Evolutionary conservation across 1,140 invertebrate genomes (phyloP).

Genomic region (Drosophila grimshawi): DNA sequence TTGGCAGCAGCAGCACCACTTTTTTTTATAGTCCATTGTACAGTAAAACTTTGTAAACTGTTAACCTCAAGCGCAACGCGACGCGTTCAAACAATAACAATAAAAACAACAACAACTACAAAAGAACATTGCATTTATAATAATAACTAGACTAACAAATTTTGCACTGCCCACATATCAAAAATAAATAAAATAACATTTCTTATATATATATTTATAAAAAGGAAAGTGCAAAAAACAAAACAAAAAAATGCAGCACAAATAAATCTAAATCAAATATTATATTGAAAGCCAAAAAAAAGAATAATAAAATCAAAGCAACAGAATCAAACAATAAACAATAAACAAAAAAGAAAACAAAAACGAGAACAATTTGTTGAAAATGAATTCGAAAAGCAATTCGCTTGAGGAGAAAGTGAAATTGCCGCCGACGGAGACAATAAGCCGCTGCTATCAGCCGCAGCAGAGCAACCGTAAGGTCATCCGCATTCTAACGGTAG

Average conservation of each 20-base stretch:
- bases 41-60: slow-evolving; percentile 24
- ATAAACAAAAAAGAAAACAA: slow-evolving; percentile 16
- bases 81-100: slow-evolving; percentile 33
- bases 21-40: slow-evolving; percentile 31
- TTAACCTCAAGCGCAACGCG: slow-evolving; percentile 6
- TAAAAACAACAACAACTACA: slow-evolving; percentile 19
- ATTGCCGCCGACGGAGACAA: slow-evolving; percentile 91
- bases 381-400: slow-evolving; percentile 80
- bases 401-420: slow-evolving; percentile 87
- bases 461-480: slow-evolving; percentile 90
- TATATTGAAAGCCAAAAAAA: slow-evolving; percentile 3
- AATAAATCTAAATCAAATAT: slow-evolving; percentile 28
- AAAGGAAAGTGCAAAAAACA: slow-evolving; percentile 24
- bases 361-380: slow-evolving; percentile 14
- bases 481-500: slow-evolving; percentile 96
- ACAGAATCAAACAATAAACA: slow-evolving; percentile 21
- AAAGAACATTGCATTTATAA: slow-evolving; percentile 47
- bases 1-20: slow-evolving; percentile 53
- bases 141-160: slow-evolving; percentile 35
- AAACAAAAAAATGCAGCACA: slow-evolving; percentile 23
- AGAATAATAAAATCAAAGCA: slow-evolving; percentile 14
- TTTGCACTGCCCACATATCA: slow-evolving; percentile 37
- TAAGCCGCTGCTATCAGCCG: slow-evolving; percentile 91
- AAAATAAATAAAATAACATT: slow-evolving; percentile 3
- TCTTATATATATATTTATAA: slow-evolving; percentile 34